Percentiles rank a stretch among this genome's conserved stretches.
Evolutionary conservation across 1,140 invertebrate species (phyloP).

Genomic region (Cheumatopsyche charites): DNA sequence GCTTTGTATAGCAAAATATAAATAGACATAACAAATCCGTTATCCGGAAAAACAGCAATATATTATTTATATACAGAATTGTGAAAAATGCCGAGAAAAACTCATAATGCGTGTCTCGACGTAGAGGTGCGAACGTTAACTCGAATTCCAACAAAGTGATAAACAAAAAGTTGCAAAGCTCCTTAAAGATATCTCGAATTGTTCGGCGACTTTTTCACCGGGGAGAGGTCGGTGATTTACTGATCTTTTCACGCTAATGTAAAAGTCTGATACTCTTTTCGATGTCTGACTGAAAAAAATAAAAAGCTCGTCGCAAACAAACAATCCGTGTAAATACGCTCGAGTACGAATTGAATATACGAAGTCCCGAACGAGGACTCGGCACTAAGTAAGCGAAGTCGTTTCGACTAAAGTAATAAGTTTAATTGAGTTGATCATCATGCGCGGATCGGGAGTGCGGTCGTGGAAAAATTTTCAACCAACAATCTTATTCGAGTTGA

Average conservation of each 20-base stretch:
- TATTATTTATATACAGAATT: too few relatives aligned
- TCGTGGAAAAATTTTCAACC: too few relatives aligned
- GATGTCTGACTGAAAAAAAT: not conserved
- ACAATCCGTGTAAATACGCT: conserved; percentile 4
- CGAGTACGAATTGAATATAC: not conserved
- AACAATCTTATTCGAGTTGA: too few relatives aligned
- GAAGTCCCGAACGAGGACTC: not conserved
- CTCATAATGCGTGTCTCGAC: not conserved
- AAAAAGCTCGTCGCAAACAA: conserved; percentile 2
- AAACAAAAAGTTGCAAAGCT: conserved; percentile 12
- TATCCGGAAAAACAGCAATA: too few relatives aligned
- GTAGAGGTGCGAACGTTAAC: not conserved
- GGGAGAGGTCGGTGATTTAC: not conserved
- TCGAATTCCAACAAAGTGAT: not conserved
- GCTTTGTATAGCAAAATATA: too few relatives aligned
- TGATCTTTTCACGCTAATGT: conserved; percentile 12
- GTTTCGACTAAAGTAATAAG: conserved; percentile 12
- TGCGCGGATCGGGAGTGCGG: too few relatives aligned
- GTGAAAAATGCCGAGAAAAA: too few relatives aligned
- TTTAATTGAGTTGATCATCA: conserved; percentile 14
- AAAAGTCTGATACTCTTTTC: conserved; percentile 23
- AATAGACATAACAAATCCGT: too few relatives aligned
- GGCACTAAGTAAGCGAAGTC: not conserved
- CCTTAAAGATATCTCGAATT: not conserved
- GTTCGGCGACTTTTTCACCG: not conserved